Evolutionary conservation across 1,140 invertebrate genomes (phyloP).

Genomic region (Antheraea mylitta): DNA sequence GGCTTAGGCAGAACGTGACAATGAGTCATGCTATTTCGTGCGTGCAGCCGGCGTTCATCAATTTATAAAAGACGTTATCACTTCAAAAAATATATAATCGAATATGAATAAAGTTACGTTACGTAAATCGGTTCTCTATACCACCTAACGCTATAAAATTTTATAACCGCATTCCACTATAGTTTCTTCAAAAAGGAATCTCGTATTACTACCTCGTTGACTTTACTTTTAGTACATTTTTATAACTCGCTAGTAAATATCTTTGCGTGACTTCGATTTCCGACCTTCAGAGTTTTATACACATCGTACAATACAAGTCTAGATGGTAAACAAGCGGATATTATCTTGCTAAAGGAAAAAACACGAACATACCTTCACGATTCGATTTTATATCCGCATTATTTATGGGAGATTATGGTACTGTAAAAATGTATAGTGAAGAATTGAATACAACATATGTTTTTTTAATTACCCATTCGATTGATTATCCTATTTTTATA

Average conservation of each 20-base stretch:
- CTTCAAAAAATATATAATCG: no score
- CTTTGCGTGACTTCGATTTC: neutral
- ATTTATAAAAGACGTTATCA: no score
- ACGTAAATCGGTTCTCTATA: neutral
- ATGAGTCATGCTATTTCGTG: no score
- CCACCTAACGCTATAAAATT: neutral
- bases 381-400: slow-evolving; percentile 2
- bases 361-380: neutral
- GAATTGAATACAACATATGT: neutral
- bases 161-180: neutral
- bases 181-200: neutral
- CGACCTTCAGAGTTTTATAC: neutral
- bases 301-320: neutral
- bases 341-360: neutral
- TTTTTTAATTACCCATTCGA: no score
- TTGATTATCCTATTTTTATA: no score
- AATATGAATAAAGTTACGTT: no score
- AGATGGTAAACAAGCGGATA: neutral
- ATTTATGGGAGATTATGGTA: neutral
- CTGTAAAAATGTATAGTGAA: neutral
- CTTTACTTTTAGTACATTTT: slow-evolving; percentile 2
- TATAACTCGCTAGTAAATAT: neutral
- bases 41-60: no score
- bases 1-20: no score
- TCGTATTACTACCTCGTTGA: neutral